Evolutionary conservation across 2,888 invertebrate genomes (phyloP), one percentile per base, ranked within the genome.

Genomic region (Sisyra nigra): DNA sequence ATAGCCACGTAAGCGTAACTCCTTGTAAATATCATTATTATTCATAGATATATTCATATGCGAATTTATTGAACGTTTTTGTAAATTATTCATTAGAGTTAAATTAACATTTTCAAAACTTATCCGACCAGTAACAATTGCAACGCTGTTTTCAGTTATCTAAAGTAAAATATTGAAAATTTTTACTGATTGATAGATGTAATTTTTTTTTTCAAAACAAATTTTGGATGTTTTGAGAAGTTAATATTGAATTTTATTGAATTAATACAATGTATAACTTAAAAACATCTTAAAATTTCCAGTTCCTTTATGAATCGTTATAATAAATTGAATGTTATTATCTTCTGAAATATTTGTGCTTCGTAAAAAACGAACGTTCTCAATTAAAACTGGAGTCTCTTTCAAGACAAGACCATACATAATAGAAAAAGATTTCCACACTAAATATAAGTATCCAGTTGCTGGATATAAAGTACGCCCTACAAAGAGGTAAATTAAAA

Each of bases 61-160:
- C 56, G 57, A 45, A 48, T 55, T 2, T 50, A 56, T 47, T 61
- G 64, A 52, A 6, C 67, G 53, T 11, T 57, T 55, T 2, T 65
- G 65, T 1, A 71, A 57, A 1, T 66, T 62, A 1, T 66, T 62
- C 2, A 71, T 57, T 55, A 68, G 68, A 45, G 71, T 67, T 1
- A 71, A 71, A 1, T 69, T 67, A 35, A 72, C 66, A 51, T 69
- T 67, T 46, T 73, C 69, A 2, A 68, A 67, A 41, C 71, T 71
- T 41, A 85, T 73, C 13, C 62, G 68, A 29, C 86, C 86, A 0
- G 79, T 80, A 1, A 80, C 79, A 18, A 86, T 72, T 0, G 80
- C 70, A 0, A 72, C 72, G 3, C 74, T 74, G 2, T 75, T 74
- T 57, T 83, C 81, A 1, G 77, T 51, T 33, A 81, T 69, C 72